Evolutionary conservation across 2,797 vertebrate species (phyloP), one percentile per base, ranked within the genome.

Genomic region (Gymnothorax reevesii): DNA sequence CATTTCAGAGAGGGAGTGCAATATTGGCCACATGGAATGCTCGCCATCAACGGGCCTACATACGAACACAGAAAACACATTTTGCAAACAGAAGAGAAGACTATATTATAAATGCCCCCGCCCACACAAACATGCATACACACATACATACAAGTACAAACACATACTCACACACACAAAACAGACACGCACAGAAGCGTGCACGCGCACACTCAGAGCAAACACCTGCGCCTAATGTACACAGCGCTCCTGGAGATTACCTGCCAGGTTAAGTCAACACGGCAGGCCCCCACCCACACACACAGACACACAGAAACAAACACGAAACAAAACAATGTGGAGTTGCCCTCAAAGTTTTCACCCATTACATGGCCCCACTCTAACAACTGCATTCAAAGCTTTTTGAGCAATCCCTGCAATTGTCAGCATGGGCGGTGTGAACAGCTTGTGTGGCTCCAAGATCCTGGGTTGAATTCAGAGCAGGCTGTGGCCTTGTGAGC

Each of bases 1-100:
- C n/a, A 7, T 27, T 69, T 2, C 57, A 85, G 33, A 79, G 33
- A 57, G 60, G 84, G 20, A 84, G 86, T 84, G 75, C 27, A 20
- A 66, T 10, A 22, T 82, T 8, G 13, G 54, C 17, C 17, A 55
- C 20, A 64, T 66, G 54, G 7, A 4, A 5, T 69, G 66, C 66
- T 9, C n/a, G 49, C 59, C 59, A 75, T 80, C 55, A 0, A 49
- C 22, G 22, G 33, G 13, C 57, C 62, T n/a, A 59, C 69, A 15
- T 77, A 25, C 10, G 20, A 62, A 15, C 15, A 62, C 20, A 57
- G 57, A 75, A 71, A 57, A 86, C 25, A 52, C 57, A 75, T 85
- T 77, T 83, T 84, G 87, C 86, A 62, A 12, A 17, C 86, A 89
- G 80, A 88, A 82, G 87, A 83, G 89, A 88, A 83, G 86, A 86